These are phyloP conservation scores for Spermophilus dauricus DNA, from an alignment of 2,113 vertebrate species.

Conservation along the genomic window DNA sequence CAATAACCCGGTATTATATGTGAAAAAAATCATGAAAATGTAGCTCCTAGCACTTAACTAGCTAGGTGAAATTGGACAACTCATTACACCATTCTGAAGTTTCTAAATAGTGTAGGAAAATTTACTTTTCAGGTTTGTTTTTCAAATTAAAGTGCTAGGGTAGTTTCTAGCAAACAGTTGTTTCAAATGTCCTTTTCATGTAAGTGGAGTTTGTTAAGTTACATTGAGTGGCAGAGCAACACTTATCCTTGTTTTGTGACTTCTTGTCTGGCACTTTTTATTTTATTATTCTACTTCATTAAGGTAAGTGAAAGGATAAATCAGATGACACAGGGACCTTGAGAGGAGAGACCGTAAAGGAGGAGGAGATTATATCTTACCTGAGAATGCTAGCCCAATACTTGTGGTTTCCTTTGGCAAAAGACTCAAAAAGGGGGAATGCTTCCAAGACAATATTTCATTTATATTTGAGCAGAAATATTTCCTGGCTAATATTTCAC, in stretches of 20 bases:
- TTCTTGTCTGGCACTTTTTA: neutral
- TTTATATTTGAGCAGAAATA: neutral
- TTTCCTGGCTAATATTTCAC: neutral
- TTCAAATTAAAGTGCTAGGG: neutral
- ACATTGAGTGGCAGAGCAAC: neutral
- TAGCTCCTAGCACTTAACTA: neutral
- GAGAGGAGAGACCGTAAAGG: neutral
- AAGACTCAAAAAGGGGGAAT: neutral
- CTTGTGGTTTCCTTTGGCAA: neutral
- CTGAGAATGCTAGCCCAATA: neutral
- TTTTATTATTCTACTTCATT: neutral
- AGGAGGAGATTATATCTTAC: neutral
- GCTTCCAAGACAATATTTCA: neutral
- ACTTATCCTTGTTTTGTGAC: neutral
- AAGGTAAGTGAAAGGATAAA: neutral
- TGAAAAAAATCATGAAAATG: constrained; percentile 13
- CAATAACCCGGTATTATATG: neutral
- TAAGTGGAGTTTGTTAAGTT: neutral
- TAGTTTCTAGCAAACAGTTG: neutral
- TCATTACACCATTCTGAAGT: neutral
- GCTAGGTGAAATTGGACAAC: neutral
- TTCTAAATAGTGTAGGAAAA: neutral
- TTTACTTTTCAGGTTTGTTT: neutral
- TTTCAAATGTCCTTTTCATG: neutral
- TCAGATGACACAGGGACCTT: neutral